phyloP scores from a whole-genome alignment of 64 coral and sea anemone genomes.

The Actinia tenebrosa region DNA sequence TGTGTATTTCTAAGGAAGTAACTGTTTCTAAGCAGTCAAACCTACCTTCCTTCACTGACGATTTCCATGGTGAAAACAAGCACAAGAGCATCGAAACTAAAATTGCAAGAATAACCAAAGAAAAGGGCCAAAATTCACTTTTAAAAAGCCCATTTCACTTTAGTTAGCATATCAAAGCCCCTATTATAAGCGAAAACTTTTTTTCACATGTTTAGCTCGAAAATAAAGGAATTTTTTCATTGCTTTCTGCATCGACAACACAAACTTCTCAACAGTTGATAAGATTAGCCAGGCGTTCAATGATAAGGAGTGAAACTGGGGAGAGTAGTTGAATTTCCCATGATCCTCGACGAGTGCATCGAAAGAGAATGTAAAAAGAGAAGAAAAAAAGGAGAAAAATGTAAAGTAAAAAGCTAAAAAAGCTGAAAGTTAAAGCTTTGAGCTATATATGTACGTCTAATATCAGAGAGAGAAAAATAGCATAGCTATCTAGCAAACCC shows the following conservation, averaged over 20 bases:
- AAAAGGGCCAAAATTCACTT: not conserved
- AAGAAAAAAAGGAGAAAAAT: not conserved
- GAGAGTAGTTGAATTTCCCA: not conserved
- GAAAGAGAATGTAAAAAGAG: not conserved
- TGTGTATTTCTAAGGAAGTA: not conserved
- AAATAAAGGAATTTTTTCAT: not conserved
- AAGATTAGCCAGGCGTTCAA: too few relatives aligned
- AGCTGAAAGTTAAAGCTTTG: too few relatives aligned
- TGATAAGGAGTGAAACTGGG: not conserved
- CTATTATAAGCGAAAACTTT: not conserved
- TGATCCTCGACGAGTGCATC: not conserved
- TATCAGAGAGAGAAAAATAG: too few relatives aligned
- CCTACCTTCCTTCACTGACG: conserved; percentile 17
- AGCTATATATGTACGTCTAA: too few relatives aligned
- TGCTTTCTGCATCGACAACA: not conserved
- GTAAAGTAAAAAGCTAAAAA: too few relatives aligned
- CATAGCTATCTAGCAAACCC: too few relatives aligned
- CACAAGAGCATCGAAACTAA: not conserved
- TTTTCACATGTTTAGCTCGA: not conserved
- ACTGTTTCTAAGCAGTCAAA: not conserved
- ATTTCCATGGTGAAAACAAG: not conserved
- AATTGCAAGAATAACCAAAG: not conserved
- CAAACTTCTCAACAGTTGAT: too few relatives aligned
- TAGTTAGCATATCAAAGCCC: not conserved
- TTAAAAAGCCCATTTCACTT: not conserved